Conservation (phyloP, 2,888 invertebrate species). For the Ormyrus rosae region DNA sequence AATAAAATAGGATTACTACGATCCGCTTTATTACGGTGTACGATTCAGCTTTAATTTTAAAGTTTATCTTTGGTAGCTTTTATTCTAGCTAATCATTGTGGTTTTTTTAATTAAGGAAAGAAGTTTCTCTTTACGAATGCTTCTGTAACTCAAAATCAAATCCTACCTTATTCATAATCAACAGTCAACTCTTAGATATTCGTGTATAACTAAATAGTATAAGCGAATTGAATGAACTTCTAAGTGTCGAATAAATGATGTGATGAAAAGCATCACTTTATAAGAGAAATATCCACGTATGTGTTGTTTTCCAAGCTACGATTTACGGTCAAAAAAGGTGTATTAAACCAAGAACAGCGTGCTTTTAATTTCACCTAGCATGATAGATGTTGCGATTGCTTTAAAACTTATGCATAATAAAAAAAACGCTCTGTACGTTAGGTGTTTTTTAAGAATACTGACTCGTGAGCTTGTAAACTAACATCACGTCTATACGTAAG, state of each 20-base stretch:
- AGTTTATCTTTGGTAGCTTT: neutral
- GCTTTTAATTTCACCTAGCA: neutral
- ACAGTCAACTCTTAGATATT: neutral
- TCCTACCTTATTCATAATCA: neutral
- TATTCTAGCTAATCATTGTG: neutral
- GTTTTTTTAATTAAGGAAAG: neutral
- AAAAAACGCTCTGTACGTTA: constrained; percentile 12
- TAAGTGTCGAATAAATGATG: constrained; percentile 15
- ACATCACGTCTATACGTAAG: constrained; percentile 22
- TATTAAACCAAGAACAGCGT: neutral
- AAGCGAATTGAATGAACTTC: neutral
- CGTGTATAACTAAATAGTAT: neutral
- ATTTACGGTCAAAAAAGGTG: neutral
- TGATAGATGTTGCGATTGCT: neutral
- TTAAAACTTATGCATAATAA: constrained; percentile 2
- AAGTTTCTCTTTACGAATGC: neutral
- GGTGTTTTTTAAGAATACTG: constrained; percentile 5
- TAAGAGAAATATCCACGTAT: neutral
- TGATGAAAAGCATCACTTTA: neutral
- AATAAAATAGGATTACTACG: neutral
- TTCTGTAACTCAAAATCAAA: constrained; percentile 13
- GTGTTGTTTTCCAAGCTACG: too few relatives aligned
- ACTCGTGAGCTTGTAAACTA: constrained; percentile 2
- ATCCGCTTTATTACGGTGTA: neutral
- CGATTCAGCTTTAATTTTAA: neutral